phyloP scores from a whole-genome alignment of 2,888 invertebrate species.

The Anorthoa munda region DNA sequence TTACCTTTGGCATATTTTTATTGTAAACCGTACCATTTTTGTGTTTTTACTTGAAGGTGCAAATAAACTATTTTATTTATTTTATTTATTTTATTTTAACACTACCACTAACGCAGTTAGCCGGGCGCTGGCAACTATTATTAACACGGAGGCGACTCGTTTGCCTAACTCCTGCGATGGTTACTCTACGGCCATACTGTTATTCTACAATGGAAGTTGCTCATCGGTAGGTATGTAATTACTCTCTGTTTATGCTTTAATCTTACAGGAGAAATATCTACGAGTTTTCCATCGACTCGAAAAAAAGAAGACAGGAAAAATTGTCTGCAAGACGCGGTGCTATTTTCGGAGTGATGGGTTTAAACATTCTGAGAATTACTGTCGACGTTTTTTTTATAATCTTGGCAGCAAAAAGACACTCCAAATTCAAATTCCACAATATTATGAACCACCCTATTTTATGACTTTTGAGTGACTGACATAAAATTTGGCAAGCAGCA shows the following conservation, averaged over 20 bases:
- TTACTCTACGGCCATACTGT: constrained; percentile 26
- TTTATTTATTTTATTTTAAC: too few relatives aligned
- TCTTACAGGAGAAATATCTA: neutral
- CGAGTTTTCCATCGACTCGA: too few relatives aligned
- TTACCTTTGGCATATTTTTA: too few relatives aligned
- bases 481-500: too few relatives aligned
- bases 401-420: neutral
- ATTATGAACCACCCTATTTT: too few relatives aligned
- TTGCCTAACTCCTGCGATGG: constrained; percentile 18
- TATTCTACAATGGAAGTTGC: constrained; percentile 6
- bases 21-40: too few relatives aligned
- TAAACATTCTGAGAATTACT: too few relatives aligned
- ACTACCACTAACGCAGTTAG: constrained; percentile 44
- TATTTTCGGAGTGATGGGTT: too few relatives aligned
- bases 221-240: neutral
- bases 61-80: too few relatives aligned
- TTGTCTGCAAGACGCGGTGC: neutral
- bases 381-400: neutral
- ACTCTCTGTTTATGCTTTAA: constrained; percentile 15
- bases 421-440: neutral
- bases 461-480: neutral
- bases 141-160: constrained; percentile 52
- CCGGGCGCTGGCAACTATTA: constrained; percentile 53
- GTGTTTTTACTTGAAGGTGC: too few relatives aligned
- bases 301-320: neutral